Evolutionary conservation across 2,888 invertebrate species (phyloP).

Genomic region (Corythucha ciliata): DNA sequence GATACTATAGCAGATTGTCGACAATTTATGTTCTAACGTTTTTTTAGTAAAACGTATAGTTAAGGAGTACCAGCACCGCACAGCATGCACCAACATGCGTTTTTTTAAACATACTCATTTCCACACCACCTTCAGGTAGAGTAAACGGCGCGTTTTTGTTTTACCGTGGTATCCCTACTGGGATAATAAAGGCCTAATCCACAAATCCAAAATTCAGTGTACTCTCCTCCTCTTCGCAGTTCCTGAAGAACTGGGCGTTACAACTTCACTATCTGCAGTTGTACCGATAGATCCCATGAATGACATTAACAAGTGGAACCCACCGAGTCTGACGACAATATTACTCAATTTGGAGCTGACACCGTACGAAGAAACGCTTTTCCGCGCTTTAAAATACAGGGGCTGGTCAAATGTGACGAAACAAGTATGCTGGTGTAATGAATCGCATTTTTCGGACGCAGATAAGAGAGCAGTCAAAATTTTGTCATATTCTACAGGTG

Average conservation of each 20-base stretch:
- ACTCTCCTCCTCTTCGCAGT: too few relatives aligned
- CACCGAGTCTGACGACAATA: conserved; percentile 24
- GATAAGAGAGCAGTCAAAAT: background rate
- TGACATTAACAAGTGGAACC: conserved; percentile 1
- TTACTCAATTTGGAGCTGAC: background rate
- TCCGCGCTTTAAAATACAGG: too few relatives aligned
- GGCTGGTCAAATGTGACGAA: too few relatives aligned
- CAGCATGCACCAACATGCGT: too few relatives aligned
- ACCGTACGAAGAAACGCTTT: conserved; percentile 37
- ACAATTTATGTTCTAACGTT: background rate
- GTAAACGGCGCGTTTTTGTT: conserved; percentile 1
- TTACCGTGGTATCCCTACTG: background rate
- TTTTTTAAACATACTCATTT: background rate
- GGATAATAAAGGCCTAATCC: conserved; percentile 29
- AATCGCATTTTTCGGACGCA: too few relatives aligned
- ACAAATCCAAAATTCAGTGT: background rate
- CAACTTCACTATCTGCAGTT: conserved; percentile 8
- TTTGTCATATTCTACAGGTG: conserved; percentile 36
- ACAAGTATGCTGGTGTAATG: background rate
- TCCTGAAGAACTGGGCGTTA: background rate
- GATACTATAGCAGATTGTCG: background rate
- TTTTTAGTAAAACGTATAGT: background rate
- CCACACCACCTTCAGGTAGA: background rate
- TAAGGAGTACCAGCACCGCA: background rate
- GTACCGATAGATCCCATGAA: conserved; percentile 12